Conservation (phyloP, 2,888 invertebrate genomes). For the Alsophila aescularia region DNA sequence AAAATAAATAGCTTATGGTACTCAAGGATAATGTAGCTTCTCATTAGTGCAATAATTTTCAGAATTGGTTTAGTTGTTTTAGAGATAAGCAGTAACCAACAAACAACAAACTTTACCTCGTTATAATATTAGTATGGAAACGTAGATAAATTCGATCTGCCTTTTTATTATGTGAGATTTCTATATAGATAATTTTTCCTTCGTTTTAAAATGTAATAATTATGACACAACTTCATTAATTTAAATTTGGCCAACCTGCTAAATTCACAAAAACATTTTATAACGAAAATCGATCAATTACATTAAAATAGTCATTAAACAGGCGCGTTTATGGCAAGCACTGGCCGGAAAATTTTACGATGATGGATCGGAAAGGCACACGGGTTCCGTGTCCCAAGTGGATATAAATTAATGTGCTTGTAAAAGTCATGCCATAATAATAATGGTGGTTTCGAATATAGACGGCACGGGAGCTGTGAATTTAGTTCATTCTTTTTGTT, state of each 20-base stretch:
- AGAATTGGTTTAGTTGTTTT: no score
- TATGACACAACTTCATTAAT: no score
- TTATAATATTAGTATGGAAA: no score
- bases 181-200: no score
- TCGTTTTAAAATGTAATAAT: no score
- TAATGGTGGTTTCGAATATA: conserved; percentile 9
- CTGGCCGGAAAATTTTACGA: conserved; percentile 27
- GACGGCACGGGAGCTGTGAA: not conserved
- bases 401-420: conserved; percentile 23
- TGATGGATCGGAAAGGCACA: conserved; percentile 29
- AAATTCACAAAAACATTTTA: not conserved
- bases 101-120: no score
- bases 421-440: conserved; percentile 27
- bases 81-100: no score
- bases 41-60: no score
- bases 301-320: conserved; percentile 24
- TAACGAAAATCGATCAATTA: conserved; percentile 17
- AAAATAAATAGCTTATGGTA: no score
- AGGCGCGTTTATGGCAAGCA: conserved; percentile 18
- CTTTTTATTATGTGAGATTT: no score
- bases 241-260: not conserved
- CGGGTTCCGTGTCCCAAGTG: conserved; percentile 22
- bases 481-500: not conserved
- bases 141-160: no score
- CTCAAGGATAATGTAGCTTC: no score